Evolutionary conservation across 1,140 invertebrate genomes (phyloP).

Genomic region (Myzus persicae): DNA sequence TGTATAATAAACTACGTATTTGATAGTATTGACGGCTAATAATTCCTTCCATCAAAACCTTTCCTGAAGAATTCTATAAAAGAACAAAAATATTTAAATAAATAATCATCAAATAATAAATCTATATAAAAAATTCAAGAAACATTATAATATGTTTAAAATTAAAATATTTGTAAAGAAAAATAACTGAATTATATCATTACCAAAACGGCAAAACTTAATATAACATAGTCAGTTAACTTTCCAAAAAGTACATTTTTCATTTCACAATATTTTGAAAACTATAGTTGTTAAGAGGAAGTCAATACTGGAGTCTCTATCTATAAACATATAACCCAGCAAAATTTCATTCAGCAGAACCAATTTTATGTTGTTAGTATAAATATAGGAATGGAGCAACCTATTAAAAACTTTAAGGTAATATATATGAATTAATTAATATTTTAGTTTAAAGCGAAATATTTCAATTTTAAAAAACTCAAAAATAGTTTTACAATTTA

Average conservation of each 20-base stretch:
- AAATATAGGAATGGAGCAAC: neutral
- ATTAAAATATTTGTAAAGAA: neutral
- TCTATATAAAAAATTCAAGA: neutral
- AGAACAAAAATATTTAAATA: conserved; percentile 63
- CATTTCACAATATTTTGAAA: neutral
- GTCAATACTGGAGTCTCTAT: neutral
- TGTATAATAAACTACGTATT: conserved; percentile 91
- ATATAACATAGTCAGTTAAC: neutral
- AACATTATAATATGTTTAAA: neutral
- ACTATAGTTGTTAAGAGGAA: neutral
- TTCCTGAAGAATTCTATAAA: conserved; percentile 85
- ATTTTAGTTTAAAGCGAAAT: too few species aligned
- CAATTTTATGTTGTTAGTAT: neutral
- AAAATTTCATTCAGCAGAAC: neutral
- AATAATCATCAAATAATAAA: neutral
- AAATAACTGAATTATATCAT: neutral
- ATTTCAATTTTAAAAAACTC: neutral
- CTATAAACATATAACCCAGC: neutral
- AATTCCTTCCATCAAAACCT: conserved; percentile 91
- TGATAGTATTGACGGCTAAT: conserved; percentile 95
- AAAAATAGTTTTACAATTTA: neutral
- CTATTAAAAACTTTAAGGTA: neutral
- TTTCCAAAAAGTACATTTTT: neutral
- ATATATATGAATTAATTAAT: neutral
- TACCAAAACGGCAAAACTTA: too few species aligned